Evolutionary conservation across 2,113 vertebrate species (phyloP).

Genomic region (Mugil cephalus): DNA sequence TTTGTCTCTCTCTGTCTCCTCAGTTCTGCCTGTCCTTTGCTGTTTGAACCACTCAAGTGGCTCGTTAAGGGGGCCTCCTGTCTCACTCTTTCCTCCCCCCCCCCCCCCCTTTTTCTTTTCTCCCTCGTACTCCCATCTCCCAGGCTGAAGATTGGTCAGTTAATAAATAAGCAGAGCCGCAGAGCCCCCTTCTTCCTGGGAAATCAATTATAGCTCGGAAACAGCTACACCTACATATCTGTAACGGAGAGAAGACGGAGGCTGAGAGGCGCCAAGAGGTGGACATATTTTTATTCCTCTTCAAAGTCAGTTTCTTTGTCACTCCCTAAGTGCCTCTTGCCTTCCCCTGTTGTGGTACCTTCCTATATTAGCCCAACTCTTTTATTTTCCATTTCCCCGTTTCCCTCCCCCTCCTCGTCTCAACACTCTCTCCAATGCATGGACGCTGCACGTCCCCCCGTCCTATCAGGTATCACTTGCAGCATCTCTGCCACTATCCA

Average conservation of each 20-base stretch:
- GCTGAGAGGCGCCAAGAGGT: constrained; percentile 6
- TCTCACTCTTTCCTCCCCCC: constrained; percentile 44
- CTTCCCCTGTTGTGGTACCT: constrained; percentile 8
- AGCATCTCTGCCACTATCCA: constrained; percentile 26
- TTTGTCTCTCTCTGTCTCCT: constrained; percentile 42
- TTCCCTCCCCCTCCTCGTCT: neutral
- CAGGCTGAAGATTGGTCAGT: constrained; percentile 71
- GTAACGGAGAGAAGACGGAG: constrained; percentile 13
- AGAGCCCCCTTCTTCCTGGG: constrained; percentile 71
- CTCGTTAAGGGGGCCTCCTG: constrained; percentile 63
- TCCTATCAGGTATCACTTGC: constrained; percentile 36
- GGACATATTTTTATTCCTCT: constrained; percentile 34
- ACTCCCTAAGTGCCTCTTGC: constrained; percentile 23
- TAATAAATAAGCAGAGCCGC: constrained; percentile 79
- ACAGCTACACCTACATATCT: constrained; percentile 61
- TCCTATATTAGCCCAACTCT: neutral
- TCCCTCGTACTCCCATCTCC: constrained; percentile 48
- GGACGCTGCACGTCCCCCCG: neutral
- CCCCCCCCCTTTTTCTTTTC: constrained; percentile 22
- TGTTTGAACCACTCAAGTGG: constrained; percentile 67
- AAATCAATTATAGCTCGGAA: constrained; percentile 78
- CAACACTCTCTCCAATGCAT: constrained; percentile 4
- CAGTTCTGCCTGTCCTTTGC: constrained; percentile 51
- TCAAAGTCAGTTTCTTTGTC: constrained; percentile 51
- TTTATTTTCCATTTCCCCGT: neutral